Evolutionary conservation across 2,888 invertebrate species (phyloP).

Genomic region (Chymomyza procnemis): DNA sequence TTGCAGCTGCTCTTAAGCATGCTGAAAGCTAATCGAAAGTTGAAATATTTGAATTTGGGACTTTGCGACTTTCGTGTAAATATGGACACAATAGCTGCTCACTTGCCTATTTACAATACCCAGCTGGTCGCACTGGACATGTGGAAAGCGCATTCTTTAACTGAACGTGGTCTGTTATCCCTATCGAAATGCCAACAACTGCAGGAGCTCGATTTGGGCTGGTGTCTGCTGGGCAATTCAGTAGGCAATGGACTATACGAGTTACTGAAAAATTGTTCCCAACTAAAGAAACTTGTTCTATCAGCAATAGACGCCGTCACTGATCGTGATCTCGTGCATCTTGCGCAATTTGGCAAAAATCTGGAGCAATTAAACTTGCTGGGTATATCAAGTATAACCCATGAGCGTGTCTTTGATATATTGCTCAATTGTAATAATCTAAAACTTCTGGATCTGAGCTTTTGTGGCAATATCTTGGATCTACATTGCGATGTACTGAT

Average conservation of each 20-base stretch:
- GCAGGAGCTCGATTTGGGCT: conserved; percentile 92
- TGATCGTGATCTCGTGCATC: conserved; percentile 86
- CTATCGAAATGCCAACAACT: conserved; percentile 84
- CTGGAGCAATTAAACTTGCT: conserved; percentile 90
- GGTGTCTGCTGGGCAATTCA: conserved; percentile 89
- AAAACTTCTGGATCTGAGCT: conserved; percentile 90
- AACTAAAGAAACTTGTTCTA: conserved; percentile 87
- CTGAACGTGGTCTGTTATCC: conserved; percentile 85
- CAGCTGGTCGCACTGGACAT: conserved; percentile 88
- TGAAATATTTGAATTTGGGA: conserved; percentile 88
- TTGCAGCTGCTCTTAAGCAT: conserved; percentile 84
- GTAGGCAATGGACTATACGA: conserved; percentile 85
- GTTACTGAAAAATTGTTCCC: conserved; percentile 82
- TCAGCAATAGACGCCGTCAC: conserved; percentile 90
- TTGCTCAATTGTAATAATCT: conserved; percentile 85
- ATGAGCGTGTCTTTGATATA: conserved; percentile 84
- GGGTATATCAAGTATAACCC: conserved; percentile 88
- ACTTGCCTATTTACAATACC: conserved; percentile 83
- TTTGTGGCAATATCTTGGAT: conserved; percentile 89
- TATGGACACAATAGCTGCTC: conserved; percentile 87
- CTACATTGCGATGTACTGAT: conserved; percentile 60
- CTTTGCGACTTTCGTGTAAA: conserved; percentile 83
- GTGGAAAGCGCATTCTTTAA: conserved; percentile 90
- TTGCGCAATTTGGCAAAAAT: conserved; percentile 84
- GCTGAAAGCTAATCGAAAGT: conserved; percentile 83